Evolutionary conservation across 2,888 invertebrate species (phyloP).

Genomic region (Strigamia maritima): DNA sequence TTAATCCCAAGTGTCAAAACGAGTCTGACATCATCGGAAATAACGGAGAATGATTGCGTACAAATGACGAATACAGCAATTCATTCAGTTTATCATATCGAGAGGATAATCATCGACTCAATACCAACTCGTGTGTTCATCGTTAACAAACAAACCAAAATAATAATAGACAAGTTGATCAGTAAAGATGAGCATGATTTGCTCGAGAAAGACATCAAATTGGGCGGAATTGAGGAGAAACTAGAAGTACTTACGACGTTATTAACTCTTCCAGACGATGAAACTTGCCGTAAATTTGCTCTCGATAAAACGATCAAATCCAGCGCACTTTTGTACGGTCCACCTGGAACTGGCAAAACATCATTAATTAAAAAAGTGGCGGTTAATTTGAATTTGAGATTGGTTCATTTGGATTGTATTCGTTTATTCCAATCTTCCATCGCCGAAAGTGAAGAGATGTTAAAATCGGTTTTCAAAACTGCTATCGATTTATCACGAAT

Average conservation of each 20-base stretch:
- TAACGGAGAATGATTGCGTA: background rate
- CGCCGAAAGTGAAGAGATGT: slow-evolving; percentile 57
- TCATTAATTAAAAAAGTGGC: slow-evolving; percentile 47
- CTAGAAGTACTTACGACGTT: background rate
- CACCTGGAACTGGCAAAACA: slow-evolving; percentile 38
- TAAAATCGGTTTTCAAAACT: slow-evolving; percentile 55
- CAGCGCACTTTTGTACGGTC: slow-evolving; percentile 33
- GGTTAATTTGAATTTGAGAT: slow-evolving; percentile 54
- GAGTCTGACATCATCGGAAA: background rate
- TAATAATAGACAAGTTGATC: background rate
- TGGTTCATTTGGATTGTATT: slow-evolving; percentile 55
- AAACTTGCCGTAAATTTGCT: too few relatives aligned
- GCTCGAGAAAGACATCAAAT: background rate
- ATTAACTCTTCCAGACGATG: too few relatives aligned
- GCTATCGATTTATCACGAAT: slow-evolving; percentile 52
- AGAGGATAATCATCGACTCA: background rate
- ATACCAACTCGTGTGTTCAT: background rate
- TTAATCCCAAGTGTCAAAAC: background rate
- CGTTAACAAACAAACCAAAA: background rate
- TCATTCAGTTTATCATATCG: background rate
- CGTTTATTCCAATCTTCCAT: slow-evolving; percentile 56
- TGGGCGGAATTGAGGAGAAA: background rate
- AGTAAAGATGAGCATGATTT: background rate
- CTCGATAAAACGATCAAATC: background rate
- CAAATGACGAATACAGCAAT: background rate